Evolutionary conservation across 2,888 invertebrate genomes (phyloP), one percentile per base, ranked within the genome.

Genomic region (Papilio protenor): DNA sequence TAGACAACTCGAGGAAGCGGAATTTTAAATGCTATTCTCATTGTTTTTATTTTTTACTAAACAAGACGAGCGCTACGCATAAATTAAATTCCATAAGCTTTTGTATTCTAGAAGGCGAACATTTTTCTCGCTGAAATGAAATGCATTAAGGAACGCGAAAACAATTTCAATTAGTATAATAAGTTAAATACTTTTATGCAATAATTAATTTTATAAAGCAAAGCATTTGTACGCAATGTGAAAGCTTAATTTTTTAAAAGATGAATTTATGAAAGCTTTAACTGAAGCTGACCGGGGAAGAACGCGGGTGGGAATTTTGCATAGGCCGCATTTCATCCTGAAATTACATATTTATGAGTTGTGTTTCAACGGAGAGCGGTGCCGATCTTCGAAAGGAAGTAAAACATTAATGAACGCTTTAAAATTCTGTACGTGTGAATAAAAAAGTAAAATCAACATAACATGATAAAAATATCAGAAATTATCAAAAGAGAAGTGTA

Each of bases 261-360:
- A 77, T 79, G 73, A 72, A 79, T 79, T 86, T 84, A 88, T 86
- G 86, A 85, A 87, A 87, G 84, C 85, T 87, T 85, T 89, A 91
- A 91, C 88, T 87, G 86, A 86, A 88, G 87, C 89, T 90, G 93
- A 92, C 92, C 91, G 88, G 89, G 90, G 91, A 85, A 85, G 83
- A 88, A 85, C 85, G 85, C 85, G 87, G 85, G 85, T 85, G 84
- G 86, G 84, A 88, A 88, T 90, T 92, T 92, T 88, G 90, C 90
- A 90, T 91, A 88, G 87, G 86, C 87, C 87, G 85, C 89, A 85
- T 88, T 88, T 86, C 87, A 84, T 85, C 85, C 85, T 82, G 84
- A 87, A 87, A 89, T 92, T 94, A 93, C 92, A 94, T 94, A 94
- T 94, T 94, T 94, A 94, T 94, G 94, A 94, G 91, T 86, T 90